phyloP scores from a whole-genome alignment of 2,888 invertebrate genomes.

The Synanthedon vespiformis region DNA sequence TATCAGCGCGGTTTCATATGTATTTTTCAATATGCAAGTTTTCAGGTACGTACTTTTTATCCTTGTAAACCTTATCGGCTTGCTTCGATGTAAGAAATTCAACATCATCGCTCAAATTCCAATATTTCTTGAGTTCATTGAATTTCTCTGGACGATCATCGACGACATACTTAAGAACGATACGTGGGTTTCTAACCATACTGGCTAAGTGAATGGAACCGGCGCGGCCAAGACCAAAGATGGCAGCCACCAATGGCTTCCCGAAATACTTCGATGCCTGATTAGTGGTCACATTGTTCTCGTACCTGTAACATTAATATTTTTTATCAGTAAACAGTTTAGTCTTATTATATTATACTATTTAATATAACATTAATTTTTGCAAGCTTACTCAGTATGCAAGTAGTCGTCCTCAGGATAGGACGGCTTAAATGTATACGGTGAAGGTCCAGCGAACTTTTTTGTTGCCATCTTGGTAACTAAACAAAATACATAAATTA shows the following conservation, averaged over 20 bases:
- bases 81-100: conserved; percentile 59
- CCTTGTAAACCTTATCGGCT: conserved; percentile 56
- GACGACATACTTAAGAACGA: conserved; percentile 66
- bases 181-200: conserved; percentile 53
- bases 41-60: conserved; percentile 51
- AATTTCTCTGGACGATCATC: conserved; percentile 62
- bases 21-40: too few species aligned
- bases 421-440: conserved; percentile 36
- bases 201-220: conserved; percentile 71
- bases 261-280: conserved; percentile 16
- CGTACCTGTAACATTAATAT: conserved; percentile 30
- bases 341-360: not conserved
- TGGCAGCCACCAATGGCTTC: conserved; percentile 50
- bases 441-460: conserved; percentile 61
- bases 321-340: not conserved
- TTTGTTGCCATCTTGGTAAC: conserved; percentile 54
- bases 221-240: conserved; percentile 73
- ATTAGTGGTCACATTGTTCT: conserved; percentile 39
- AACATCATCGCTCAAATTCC: conserved; percentile 54
- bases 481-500: too few species aligned
- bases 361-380: not conserved
- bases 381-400: conserved; percentile 48
- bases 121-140: conserved; percentile 52
- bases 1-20: too few species aligned
- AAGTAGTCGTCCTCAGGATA: conserved; percentile 56